Evolutionary conservation across 2,888 invertebrate genomes (phyloP), one percentile per base, ranked within the genome.

Genomic region (Baronia brevicornis): DNA sequence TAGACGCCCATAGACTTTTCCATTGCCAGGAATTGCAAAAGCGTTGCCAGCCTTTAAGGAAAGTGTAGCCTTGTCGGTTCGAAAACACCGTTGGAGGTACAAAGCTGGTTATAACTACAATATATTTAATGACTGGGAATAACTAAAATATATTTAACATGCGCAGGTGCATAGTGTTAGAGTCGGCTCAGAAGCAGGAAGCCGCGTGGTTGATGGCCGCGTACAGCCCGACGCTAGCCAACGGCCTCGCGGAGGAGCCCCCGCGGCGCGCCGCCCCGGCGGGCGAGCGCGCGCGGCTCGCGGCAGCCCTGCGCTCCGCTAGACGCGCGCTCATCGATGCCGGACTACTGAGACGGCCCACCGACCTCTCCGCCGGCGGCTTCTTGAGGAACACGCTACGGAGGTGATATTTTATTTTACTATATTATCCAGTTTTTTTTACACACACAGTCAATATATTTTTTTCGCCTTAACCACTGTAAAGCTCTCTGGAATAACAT

Each of bases 141-240:
- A n/a, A n/a, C n/a, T n/a, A n/a, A n/a, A n/a, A n/a, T n/a, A n/a
- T n/a, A n/a, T n/a, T 6, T 10, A 4, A 24, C 6, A 8, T 21
- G 3, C n/a, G n/a, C 57, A 93, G 94, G 55, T 96, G 96, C 73
- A 96, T 96, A 68, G 96, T 97, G 8, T 93, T 97, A 55, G 97
- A 97, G 69, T 96, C 96, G 0, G 73, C 88, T 0, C 93, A 95
- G 55, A 96, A 96, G 69, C 90, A 92, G 52, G 97, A 97, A 75
- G 95, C 97, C 26, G 97, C 96, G 0, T 94, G 94, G 55, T 78
- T 97, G 24, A 95, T 97, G 60, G 94, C 96, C 4, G 94, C 95
- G 19, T 97, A 97, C 68, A 95, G 92, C 53, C 95, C 96, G 0
- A 86, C 90, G 4, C 85, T 96, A 28, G 95, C 94, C 1, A 91